These are phyloP conservation scores for Bubo bubo DNA, from an alignment of 2,113 vertebrate species.

Conservation along the genomic window DNA sequence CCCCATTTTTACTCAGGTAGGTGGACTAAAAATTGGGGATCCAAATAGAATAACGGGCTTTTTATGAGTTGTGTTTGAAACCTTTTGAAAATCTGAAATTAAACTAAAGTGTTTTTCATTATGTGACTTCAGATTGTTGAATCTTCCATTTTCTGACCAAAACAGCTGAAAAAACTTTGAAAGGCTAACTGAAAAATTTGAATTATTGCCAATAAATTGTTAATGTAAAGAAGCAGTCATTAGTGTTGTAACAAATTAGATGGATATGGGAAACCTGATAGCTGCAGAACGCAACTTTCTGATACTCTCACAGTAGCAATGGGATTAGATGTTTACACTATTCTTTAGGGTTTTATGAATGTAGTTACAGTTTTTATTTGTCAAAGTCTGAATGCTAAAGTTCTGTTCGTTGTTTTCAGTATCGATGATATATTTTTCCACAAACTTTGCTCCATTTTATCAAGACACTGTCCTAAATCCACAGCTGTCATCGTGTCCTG, in stretches of 20 bases:
- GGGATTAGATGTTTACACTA: slow-evolving; percentile 41
- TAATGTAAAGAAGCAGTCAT: slow-evolving; percentile 35
- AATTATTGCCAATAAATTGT: slow-evolving; percentile 29
- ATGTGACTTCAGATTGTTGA: slow-evolving; percentile 54
- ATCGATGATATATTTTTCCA: background rate
- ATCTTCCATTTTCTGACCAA: slow-evolving; percentile 58
- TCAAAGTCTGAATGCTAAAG: slow-evolving; percentile 22
- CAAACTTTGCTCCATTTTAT: background rate
- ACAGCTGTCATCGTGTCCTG: background rate
- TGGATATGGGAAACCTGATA: background rate
- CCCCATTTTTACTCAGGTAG: slow-evolving; percentile 78
- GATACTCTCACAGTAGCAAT: background rate
- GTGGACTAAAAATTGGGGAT: slow-evolving; percentile 55
- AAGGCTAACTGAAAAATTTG: slow-evolving; percentile 32
- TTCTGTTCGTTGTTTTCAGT: background rate
- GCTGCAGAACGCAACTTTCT: background rate
- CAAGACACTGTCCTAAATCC: slow-evolving; percentile 1
- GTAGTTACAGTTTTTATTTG: slow-evolving; percentile 47
- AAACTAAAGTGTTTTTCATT: slow-evolving; percentile 33
- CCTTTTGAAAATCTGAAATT: slow-evolving; percentile 43
- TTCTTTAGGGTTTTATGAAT: slow-evolving; percentile 16
- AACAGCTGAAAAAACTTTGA: slow-evolving; percentile 28
- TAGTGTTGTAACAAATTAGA: slow-evolving; percentile 32
- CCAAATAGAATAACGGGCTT: slow-evolving; percentile 32
- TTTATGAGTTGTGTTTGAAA: slow-evolving; percentile 57